Evolutionary conservation across 2,797 vertebrate species (phyloP).

Genomic region (Ciconia nigra): DNA sequence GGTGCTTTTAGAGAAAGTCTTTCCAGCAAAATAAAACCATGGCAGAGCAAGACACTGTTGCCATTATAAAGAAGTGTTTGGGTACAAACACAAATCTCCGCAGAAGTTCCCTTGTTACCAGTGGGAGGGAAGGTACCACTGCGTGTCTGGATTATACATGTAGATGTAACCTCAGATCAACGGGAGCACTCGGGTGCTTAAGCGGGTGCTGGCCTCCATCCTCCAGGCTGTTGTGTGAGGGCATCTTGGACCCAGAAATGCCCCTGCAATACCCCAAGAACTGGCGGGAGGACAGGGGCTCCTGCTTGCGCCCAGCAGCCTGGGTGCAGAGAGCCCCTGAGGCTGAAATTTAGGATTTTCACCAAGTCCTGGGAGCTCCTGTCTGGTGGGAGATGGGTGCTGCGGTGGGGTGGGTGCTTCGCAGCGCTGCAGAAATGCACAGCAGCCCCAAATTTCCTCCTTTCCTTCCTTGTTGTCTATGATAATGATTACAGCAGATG

Average conservation of each 20-base stretch:
- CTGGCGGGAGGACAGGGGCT: accelerated
- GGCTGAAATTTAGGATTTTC: neutral
- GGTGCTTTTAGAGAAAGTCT: neutral
- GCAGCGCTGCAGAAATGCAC: neutral
- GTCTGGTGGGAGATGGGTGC: neutral
- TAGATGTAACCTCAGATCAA: neutral
- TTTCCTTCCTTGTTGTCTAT: neutral
- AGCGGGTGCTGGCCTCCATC: neutral
- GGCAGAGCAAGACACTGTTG: neutral
- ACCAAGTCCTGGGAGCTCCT: neutral
- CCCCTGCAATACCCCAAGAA: neutral
- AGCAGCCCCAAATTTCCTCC: neutral
- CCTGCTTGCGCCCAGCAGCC: accelerated
- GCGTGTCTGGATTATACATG: accelerated
- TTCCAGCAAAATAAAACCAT: neutral
- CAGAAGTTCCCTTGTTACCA: neutral
- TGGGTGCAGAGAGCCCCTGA: neutral
- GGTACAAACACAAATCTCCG: neutral
- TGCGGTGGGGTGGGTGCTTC: neutral
- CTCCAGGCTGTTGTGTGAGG: neutral
- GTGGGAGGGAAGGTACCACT: neutral
- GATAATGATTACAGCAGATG: accelerated
- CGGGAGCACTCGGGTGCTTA: accelerated
- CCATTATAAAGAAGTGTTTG: neutral
- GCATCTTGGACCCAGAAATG: accelerated